Evolutionary conservation across 2,113 vertebrate genomes (phyloP).

Genomic region (Hemicordylus capensis): DNA sequence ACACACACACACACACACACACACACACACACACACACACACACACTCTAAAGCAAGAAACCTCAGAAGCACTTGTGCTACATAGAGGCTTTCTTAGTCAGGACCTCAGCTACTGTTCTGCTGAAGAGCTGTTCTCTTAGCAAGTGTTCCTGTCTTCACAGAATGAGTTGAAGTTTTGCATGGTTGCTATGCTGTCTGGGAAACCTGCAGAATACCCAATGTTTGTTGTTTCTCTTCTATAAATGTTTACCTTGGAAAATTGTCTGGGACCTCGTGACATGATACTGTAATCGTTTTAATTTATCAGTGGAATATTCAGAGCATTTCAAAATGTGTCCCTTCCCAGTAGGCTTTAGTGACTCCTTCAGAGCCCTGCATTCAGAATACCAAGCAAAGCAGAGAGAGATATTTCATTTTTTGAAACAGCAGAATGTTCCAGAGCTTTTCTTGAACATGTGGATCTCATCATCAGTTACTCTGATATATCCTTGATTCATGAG

Average conservation of each 20-base stretch:
- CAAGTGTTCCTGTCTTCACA: constrained; percentile 10
- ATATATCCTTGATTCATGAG: too few relatives aligned
- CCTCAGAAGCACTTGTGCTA: too few relatives aligned
- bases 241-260: constrained; percentile 52
- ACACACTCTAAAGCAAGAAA: too few relatives aligned
- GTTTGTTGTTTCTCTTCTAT: constrained; percentile 32
- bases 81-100: too few relatives aligned
- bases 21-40: too few relatives aligned
- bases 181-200: neutral
- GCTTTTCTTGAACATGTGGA: neutral
- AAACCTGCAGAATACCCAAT: neutral
- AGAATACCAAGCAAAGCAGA: neutral
- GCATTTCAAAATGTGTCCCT: constrained; percentile 4
- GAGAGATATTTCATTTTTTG: neutral
- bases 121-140: constrained; percentile 3
- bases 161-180: neutral
- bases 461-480: too few relatives aligned
- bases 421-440: neutral
- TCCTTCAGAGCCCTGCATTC: neutral
- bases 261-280: constrained; percentile 40
- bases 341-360: constrained; percentile 15
- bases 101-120: neutral
- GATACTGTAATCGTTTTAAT: constrained; percentile 39
- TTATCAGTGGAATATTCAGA: constrained; percentile 40
- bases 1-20: too few relatives aligned